phyloP scores from a whole-genome alignment of 2,113 vertebrate species.

The Cryptomyrus ogoouensis region DNA sequence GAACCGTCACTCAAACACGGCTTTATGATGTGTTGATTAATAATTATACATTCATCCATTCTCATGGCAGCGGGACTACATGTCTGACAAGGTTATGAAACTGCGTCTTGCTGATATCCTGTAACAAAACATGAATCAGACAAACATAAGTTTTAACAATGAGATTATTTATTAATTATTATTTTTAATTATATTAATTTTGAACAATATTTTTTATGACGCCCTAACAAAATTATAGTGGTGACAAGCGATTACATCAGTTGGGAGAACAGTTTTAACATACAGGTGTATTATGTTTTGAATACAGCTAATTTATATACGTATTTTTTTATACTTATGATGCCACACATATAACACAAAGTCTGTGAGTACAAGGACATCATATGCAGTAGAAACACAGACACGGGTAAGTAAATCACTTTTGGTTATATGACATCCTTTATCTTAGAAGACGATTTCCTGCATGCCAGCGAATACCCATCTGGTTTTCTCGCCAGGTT shows the following conservation, averaged over 20 bases:
- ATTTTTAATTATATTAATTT: neutral
- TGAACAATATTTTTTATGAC: neutral
- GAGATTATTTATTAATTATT: neutral
- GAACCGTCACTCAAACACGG: constrained; percentile 23
- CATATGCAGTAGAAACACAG: neutral
- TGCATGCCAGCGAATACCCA: neutral
- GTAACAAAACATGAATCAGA: constrained; percentile 14
- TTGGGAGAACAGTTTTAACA: neutral
- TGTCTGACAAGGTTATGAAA: constrained; percentile 4
- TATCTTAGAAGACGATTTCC: neutral
- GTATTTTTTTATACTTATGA: too few relatives aligned
- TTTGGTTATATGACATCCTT: neutral
- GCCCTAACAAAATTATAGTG: neutral
- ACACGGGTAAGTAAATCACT: neutral
- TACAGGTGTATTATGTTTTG: neutral
- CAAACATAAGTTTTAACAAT: neutral
- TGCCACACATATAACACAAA: neutral
- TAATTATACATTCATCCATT: constrained; percentile 29
- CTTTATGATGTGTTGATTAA: constrained; percentile 36
- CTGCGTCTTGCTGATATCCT: constrained; percentile 22
- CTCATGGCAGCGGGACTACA: constrained; percentile 26
- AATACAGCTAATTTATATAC: neutral
- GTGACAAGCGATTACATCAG: neutral
- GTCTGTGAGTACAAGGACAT: neutral
- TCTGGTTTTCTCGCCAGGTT: constrained; percentile 21